These are phyloP conservation scores for Drepana falcataria DNA, from an alignment of 2,888 invertebrate species.

Conservation along the genomic window DNA sequence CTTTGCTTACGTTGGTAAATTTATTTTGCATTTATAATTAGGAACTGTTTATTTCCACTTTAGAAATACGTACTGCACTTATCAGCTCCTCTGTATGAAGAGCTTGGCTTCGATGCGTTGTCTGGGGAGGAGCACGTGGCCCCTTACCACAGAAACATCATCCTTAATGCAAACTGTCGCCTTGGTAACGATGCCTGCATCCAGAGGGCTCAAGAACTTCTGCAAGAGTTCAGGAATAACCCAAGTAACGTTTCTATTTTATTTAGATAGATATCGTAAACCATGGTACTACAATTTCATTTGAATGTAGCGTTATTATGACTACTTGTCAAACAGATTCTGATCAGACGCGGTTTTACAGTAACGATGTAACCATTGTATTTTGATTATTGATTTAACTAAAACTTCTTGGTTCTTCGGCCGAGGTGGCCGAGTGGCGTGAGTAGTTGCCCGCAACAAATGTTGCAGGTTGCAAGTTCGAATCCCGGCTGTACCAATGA, in stretches of 20 bases:
- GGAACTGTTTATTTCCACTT: conserved; percentile 3
- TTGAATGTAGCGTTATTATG: background rate
- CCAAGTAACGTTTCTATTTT: conserved; percentile 47
- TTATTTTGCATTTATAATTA: too few relatives aligned
- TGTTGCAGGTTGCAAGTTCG: too few relatives aligned
- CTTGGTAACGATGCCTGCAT: conserved; percentile 54
- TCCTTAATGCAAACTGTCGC: conserved; percentile 57
- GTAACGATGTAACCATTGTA: too few relatives aligned
- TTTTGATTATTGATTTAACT: too few relatives aligned
- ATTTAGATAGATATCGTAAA: background rate
- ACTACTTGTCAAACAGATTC: background rate
- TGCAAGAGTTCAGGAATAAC: conserved; percentile 50
- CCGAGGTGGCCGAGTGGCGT: too few relatives aligned
- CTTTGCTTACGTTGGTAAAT: too few relatives aligned
- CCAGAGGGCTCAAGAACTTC: conserved; percentile 38
- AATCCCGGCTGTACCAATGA: too few relatives aligned
- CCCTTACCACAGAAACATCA: conserved; percentile 60
- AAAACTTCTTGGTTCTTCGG: too few relatives aligned
- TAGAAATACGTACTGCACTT: conserved; percentile 51
- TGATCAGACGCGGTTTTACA: too few relatives aligned
- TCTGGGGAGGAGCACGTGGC: conserved; percentile 54
- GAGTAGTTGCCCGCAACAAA: too few relatives aligned
- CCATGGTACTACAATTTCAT: too few relatives aligned
- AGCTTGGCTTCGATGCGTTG: conserved; percentile 47
- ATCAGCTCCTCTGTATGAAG: conserved; percentile 49